Conservation (phyloP, 2,888 invertebrate genomes). For the Matsumyia berberina region DNA sequence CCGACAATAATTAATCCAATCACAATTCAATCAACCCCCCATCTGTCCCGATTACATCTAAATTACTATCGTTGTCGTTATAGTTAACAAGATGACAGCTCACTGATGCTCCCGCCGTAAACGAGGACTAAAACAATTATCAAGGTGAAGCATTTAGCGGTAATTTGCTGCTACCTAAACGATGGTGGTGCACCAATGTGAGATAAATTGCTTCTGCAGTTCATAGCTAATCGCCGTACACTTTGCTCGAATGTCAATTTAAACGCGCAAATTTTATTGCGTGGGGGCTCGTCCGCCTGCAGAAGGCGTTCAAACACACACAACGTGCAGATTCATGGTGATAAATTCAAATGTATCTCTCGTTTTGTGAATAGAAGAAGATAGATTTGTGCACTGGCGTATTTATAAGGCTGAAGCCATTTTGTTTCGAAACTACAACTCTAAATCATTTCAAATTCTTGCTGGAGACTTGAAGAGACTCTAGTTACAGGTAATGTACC, state of each 20-base stretch:
- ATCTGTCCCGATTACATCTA: conserved; percentile 9
- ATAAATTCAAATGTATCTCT: conserved; percentile 25
- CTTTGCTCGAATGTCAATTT: conserved; percentile 30
- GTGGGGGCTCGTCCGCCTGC: conserved; percentile 26
- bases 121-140: conserved; percentile 23
- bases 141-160: conserved; percentile 41
- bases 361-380: background rate
- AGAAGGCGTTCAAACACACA: conserved; percentile 40
- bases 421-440: conserved; percentile 22
- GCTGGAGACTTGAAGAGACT: background rate
- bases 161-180: conserved; percentile 17
- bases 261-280: conserved; percentile 31
- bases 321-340: background rate
- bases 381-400: conserved; percentile 3
- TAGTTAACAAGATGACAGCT: background rate
- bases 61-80: conserved; percentile 10
- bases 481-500: conserved; percentile 18
- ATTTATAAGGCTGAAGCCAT: conserved; percentile 17
- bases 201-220: conserved; percentile 14
- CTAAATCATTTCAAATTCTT: conserved; percentile 17
- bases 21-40: background rate
- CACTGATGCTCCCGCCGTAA: background rate
- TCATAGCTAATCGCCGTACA: conserved; percentile 2
- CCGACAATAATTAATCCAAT: background rate
- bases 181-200: conserved; percentile 21